Base-by-base conservation (phyloP, 2,113 vertebrate genomes). In the Mus pahari region DNA sequence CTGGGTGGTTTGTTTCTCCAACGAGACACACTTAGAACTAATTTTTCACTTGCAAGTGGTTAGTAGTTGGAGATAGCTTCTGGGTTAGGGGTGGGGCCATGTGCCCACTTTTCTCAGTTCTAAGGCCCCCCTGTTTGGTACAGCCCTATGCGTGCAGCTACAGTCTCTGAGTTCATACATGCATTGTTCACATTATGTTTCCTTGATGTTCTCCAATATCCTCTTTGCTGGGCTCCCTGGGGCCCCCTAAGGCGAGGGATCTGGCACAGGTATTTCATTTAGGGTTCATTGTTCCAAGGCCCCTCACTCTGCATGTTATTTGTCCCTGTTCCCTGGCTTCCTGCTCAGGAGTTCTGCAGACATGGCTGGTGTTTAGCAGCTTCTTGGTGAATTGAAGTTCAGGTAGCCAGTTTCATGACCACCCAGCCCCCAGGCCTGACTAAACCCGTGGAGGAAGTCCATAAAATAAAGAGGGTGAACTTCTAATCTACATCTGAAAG, bases 401-500 rank as follows among this genome's bases (percentile, higher is more conserved):
- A 36, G 0, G 0, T 60, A 58, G n/a, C 17, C 2, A 1, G 0
- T 89, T 92, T 81, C 91, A 68, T 82, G 73, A 62, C 42, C 31
- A 53, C 39, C 19, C 14, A 11, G 20, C 14, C 87, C 74, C 55
- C 19, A 82, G 95, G 55, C 68, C 92, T 83, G 48, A 36, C 89
- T 60, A 71, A 74, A 45, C n/a, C 82, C 82, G 68, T 60, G 70
- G 86, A 93, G 93, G 95, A 95, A 91, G 70, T 19, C 48, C 71
- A 39, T 73, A 73, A 39, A 39, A 10, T 42, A 42, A 73, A 20
- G 19, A 39, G 60, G 58, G 10, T 64, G 6, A 11, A n/a, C 11
- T 33, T n/a, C 39, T 48, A 66, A 66, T 58, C 60, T 70, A 74
- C 53, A 1, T 60, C 66, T 88, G 62, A 81, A 66, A 64, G 50